Percentiles rank a stretch among this genome's conserved stretches.
Evolutionary conservation across 2,113 vertebrate species (phyloP).

Genomic region (Sporophila hypoxantha): DNA sequence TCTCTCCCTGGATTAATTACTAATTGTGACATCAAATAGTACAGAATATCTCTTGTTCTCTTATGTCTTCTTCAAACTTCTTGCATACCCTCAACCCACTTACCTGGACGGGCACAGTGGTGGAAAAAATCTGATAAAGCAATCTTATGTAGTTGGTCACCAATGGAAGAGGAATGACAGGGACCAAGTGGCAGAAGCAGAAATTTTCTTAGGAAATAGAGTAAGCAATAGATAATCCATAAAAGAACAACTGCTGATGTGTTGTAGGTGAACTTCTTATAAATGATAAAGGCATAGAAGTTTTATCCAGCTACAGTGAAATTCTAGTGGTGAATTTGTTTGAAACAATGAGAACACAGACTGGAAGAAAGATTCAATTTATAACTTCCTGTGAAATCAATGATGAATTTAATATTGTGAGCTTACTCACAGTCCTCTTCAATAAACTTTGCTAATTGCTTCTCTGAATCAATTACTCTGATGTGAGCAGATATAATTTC

Average conservation of each 20-base stretch:
- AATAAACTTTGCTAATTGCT: neutral
- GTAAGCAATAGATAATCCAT: neutral
- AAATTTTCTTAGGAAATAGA: neutral
- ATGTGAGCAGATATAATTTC: neutral
- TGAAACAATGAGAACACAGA: neutral
- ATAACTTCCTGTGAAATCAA: neutral
- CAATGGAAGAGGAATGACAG: neutral
- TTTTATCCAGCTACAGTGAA: neutral
- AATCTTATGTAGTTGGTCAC: neutral
- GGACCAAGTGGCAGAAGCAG: neutral
- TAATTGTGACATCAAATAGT: neutral
- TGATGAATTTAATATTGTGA: neutral
- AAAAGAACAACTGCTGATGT: neutral
- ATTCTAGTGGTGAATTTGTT: neutral
- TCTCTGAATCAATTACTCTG: neutral
- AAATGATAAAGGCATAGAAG: neutral
- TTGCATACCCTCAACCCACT: fast-evolving
- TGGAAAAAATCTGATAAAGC: neutral
- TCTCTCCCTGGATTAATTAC: neutral
- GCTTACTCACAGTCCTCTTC: neutral
- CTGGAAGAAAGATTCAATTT: neutral
- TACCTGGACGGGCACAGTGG: neutral
- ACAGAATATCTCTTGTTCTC: neutral
- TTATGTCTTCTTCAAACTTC: neutral
- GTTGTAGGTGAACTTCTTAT: neutral